Conservation (phyloP, 2,797 vertebrate species). For the Parauchenoglanis ngamensis region DNA sequence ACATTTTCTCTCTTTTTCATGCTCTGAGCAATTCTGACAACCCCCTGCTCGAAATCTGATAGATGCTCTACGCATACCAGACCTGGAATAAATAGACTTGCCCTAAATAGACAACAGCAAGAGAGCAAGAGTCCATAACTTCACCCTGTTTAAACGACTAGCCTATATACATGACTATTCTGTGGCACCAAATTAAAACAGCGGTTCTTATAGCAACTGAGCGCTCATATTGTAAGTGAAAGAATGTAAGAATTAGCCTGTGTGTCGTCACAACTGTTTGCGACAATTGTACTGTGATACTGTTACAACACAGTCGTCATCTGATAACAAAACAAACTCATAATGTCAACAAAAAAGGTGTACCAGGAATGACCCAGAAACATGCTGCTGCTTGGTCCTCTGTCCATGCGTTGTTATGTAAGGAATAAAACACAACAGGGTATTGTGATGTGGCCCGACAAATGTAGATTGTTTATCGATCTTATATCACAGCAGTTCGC, state of each 20-base stretch:
- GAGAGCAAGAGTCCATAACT: slow-evolving; percentile 31
- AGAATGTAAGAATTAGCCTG: background rate
- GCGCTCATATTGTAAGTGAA: background rate
- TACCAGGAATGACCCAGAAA: background rate
- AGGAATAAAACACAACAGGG: slow-evolving; percentile 1
- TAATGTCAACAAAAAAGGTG: background rate
- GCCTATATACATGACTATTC: slow-evolving; percentile 14
- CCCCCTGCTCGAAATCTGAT: slow-evolving; percentile 70
- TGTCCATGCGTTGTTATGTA: background rate
- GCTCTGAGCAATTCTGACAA: slow-evolving; percentile 17
- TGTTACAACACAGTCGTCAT: background rate
- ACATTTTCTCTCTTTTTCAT: slow-evolving; percentile 3
- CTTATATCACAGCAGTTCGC: background rate
- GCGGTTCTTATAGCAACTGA: background rate
- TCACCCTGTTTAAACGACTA: slow-evolving; percentile 7
- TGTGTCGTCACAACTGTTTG: background rate
- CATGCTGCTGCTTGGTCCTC: background rate
- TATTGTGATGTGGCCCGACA: background rate
- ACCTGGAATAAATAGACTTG: slow-evolving; percentile 78
- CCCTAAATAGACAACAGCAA: slow-evolving; percentile 76
- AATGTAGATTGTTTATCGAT: background rate
- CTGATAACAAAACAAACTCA: background rate
- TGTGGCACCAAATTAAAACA: background rate
- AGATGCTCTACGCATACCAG: slow-evolving; percentile 69
- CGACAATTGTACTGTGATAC: background rate